Base-by-base conservation (phyloP, 2,797 vertebrate species). In the Coregonus sp. region DNA sequence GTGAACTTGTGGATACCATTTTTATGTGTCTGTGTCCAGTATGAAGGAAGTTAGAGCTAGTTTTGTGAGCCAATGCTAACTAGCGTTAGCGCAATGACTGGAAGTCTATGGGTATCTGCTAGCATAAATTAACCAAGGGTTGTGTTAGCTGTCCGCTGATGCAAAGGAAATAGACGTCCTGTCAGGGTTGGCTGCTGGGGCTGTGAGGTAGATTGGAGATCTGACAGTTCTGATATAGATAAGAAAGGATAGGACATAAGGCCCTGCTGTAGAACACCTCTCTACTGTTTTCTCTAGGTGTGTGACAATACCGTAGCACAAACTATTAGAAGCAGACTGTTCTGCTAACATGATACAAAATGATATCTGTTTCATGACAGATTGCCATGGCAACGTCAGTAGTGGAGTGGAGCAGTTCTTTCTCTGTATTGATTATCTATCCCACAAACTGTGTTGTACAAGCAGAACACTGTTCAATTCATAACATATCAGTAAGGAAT, bases 331-430 rank as follows among this genome's bases (percentile, higher is more conserved):
- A 59, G 56, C 18, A 20, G 56, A 20, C 56, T 20, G 56, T 59
- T 59, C 56, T 20, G 56, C 18, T 20, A 59, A 18, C 56, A 59
- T n/a, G 56, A 59, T 20, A 56, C 16, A 59, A 59, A 59, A 59
- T 11, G 3, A 35, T 1, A 31, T 79, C 70, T 18, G 29, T 77
- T 56, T 80, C 40, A 15, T 68, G 51, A 70, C 68, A 63, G 63
- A 70, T 1, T 76, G 69, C 4, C 37, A 75, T 72, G 75, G 76
- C 50, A 79, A 77, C 77, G 65, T 83, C 70, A 78, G 81, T 72
- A 68, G 40, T 74, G 70, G 29, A 73, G 40, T 74, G 73, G 29
- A 73, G 70, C 65, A n/a, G 40, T 72, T 67, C 69, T 76, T 20
- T 18, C 15, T 71, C 69, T 78, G 31, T 52, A 11, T 75, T 25